Base-by-base conservation (phyloP, 2,888 invertebrate species). In the Tortrix viridana region DNA sequence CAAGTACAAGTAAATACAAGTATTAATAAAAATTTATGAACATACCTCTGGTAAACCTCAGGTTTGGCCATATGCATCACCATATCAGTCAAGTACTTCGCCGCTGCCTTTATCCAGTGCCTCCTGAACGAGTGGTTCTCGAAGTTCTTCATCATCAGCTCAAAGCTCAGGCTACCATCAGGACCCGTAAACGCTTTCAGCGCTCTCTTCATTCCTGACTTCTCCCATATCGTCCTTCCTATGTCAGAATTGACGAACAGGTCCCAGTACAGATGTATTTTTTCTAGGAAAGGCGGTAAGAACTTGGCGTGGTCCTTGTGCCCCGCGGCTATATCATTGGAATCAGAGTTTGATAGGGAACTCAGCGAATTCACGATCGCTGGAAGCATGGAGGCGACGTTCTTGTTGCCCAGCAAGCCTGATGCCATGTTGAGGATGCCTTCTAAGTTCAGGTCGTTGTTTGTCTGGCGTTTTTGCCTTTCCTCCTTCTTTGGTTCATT, bases 121-220 rank as follows among this genome's bases (percentile, higher is more conserved):
- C 96, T 93, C 67, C 97, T 94, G 74, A 96, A 95, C 50, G 95
- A 94, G 62, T 95, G 96, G 79, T 97, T 96, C 78, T 97, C 96
- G 70, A 97, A 94, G 71, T 95, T 95, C 73, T 95, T 95, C 71
- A 96, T 93, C 75, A 97, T 94, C 68, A 94, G 93, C 48, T 95
- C 95, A 71, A 96, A 96, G 76, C 95, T 95, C 64, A 97, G 86
- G 66, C 93, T 94, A 0, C 96, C 96, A 60, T 94, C 93, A 1
- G 94, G 92, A 22, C 95, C 95, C 3, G 93, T 93, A 82, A 97
- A 97, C 0, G 85, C 87, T 76, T 95, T 95, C 67, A 96, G 91
- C 5, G 95, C 93, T 50, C 93, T 94, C 69, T 95, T 94, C 16
- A 96, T 86, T 0, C 96, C 96, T 1, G 96, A 94, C 68, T 94